Evolutionary conservation across 1,140 invertebrate genomes (phyloP), one percentile per base, ranked within the genome.

Genomic region (Eumeta japonica): DNA sequence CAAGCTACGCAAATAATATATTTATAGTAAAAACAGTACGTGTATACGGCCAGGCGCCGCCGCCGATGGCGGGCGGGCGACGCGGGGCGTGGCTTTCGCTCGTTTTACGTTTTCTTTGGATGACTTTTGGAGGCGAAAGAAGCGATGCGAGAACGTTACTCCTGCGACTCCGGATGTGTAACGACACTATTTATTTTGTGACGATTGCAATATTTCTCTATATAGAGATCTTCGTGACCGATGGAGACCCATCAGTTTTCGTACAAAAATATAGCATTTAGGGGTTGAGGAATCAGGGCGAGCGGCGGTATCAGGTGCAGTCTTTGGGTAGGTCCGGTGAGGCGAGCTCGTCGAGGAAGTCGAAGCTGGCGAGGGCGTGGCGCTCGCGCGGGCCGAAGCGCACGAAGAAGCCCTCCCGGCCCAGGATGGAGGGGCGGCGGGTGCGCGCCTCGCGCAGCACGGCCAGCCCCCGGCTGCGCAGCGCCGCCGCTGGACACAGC

Each of bases 381-480:
- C 79, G 75, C 58, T 89, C 86, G 50, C 86, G 83, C 41, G 86
- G 84, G n/a, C 86, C 86, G 66, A 82, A 89, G 41, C 86, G 79
- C 18, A 86, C 81, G 76, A 80, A 89, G 67, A 89, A 86, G 54
- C 86, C 84, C 27, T 82, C 79, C 20, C 86, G 77, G 41, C 83
- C 85, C 48, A 89, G 82, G 58, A 88, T 87, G 45, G 83, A 85
- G 13, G 84, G 81, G 30, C 84, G 71, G 40, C 66, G 67, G 39
- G 47, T 37, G 52, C 66, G 63, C 65, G 75, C 47, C 57, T 63
- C 48, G 44, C 70, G 55, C 60, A 74, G 75, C 70, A 78, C 53
- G 43, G 48, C 71, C 39, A 67, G 58, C 38, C 71, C 71, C 47
- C 71, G 65, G 41, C 55, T 53, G 52, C 64, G 67, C 56, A 71